These are phyloP conservation scores for Drosophila parvula DNA, from an alignment of 1,140 invertebrate species.

Conservation along the genomic window DNA sequence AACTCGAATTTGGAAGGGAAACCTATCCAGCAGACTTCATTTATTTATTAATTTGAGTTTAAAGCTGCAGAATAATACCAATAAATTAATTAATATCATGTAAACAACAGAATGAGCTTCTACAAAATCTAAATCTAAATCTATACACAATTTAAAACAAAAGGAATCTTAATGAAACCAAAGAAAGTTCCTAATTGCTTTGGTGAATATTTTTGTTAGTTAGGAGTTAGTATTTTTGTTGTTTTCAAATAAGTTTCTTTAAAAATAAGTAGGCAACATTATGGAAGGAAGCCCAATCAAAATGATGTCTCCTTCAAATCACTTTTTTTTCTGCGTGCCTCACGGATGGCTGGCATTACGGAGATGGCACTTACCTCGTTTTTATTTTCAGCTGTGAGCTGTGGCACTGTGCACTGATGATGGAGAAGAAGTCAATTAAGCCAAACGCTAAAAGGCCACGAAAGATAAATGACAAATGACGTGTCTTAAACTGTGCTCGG, in stretches of 20 bases:
- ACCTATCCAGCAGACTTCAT: no score
- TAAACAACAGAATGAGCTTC: background rate
- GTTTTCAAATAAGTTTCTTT: no score
- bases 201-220: background rate
- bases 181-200: background rate
- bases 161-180: background rate
- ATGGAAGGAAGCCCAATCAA: background rate
- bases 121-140: background rate
- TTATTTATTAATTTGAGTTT: no score
- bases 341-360: slow-evolving; percentile 9
- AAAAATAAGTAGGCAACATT: no score
- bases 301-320: background rate
- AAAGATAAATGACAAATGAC: slow-evolving; percentile 81
- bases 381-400: slow-evolving; percentile 28
- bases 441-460: slow-evolving; percentile 75
- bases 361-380: slow-evolving; percentile 10
- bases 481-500: slow-evolving; percentile 66
- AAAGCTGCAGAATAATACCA: no score
- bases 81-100: background rate
- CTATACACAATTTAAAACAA: background rate
- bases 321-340: slow-evolving; percentile 12
- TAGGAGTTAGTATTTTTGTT: no score
- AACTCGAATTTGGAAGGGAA: no score
- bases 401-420: slow-evolving; percentile 15
- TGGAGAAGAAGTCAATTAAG: slow-evolving; percentile 75